phyloP scores from a whole-genome alignment of 2,888 invertebrate genomes.

The Drosophila borealis region DNA sequence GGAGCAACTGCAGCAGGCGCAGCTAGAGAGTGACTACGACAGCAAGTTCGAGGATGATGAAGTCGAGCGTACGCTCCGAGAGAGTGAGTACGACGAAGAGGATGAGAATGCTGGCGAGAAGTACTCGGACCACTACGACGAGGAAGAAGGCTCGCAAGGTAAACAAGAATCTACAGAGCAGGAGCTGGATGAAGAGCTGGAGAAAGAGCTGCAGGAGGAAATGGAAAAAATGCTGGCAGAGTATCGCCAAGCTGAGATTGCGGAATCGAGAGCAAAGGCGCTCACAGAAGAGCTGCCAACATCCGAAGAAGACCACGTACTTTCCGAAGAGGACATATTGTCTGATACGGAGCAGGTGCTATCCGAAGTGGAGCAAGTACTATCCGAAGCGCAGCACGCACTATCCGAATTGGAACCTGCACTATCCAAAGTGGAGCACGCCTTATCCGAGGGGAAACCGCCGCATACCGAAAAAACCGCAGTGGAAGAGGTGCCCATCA shows the following conservation, averaged over 20 bases:
- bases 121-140: conserved; percentile 62
- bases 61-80: conserved; percentile 73
- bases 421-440: conserved; percentile 12
- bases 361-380: conserved; percentile 33
- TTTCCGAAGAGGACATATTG: conserved; percentile 25
- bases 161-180: conserved; percentile 56
- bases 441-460: conserved; percentile 29
- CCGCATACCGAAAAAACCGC: conserved; percentile 14
- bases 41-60: conserved; percentile 73
- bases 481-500: conserved; percentile 33
- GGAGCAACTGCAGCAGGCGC: conserved; percentile 67
- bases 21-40: conserved; percentile 64
- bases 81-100: conserved; percentile 74
- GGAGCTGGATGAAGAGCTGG: conserved; percentile 68
- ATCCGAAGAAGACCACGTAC: conserved; percentile 42
- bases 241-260: conserved; percentile 46
- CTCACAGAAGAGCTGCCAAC: conserved; percentile 39
- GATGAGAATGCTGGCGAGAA: conserved; percentile 60
- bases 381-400: conserved; percentile 47
- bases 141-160: conserved; percentile 49
- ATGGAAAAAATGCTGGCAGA: conserved; percentile 71
- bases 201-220: conserved; percentile 71
- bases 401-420: conserved; percentile 14
- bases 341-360: conserved; percentile 31
- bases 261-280: conserved; percentile 24